Percentiles rank a stretch among this genome's conserved stretches.
Conservation (phyloP, 2,888 invertebrate genomes). For the Drosophila melanosoma region DNA sequence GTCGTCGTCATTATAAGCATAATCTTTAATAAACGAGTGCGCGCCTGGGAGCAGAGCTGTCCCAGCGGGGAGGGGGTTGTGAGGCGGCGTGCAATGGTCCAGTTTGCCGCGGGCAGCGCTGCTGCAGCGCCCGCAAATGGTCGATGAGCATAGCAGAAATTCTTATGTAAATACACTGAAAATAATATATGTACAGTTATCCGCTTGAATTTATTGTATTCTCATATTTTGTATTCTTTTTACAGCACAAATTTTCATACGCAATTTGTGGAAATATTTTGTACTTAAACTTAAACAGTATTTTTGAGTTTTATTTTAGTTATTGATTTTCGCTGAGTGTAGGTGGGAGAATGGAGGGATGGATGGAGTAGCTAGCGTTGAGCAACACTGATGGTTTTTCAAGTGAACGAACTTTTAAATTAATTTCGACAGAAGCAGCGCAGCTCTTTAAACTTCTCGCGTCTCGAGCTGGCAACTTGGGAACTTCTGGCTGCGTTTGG, state of each 20-base stretch:
- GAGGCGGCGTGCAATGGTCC: slow-evolving; percentile 17
- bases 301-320: neutral
- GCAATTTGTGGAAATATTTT: neutral
- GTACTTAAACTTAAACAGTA: neutral
- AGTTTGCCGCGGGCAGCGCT: slow-evolving; percentile 63
- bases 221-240: neutral
- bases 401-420: slow-evolving; percentile 80
- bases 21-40: slow-evolving; percentile 80
- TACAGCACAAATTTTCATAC: neutral
- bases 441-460: slow-evolving; percentile 71
- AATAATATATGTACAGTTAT: neutral
- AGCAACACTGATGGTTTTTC: slow-evolving; percentile 61
- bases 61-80: neutral
- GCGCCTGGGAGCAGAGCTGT: slow-evolving; percentile 57
- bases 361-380: neutral
- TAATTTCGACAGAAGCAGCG: slow-evolving; percentile 78
- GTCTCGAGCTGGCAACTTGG: neutral
- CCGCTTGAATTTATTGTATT: neutral
- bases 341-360: neutral
- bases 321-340: neutral
- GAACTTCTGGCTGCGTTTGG: slow-evolving; percentile 34
- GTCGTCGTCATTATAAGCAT: slow-evolving; percentile 80
- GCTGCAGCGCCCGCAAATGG: slow-evolving; percentile 69
- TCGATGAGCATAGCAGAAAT: slow-evolving; percentile 21
- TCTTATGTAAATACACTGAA: neutral